A percentile compares a stretch with the other conserved stretches of the same genome.
Evolutionary conservation across 1,140 invertebrate genomes (phyloP).

Genomic region (Drosophila mauritiana): DNA sequence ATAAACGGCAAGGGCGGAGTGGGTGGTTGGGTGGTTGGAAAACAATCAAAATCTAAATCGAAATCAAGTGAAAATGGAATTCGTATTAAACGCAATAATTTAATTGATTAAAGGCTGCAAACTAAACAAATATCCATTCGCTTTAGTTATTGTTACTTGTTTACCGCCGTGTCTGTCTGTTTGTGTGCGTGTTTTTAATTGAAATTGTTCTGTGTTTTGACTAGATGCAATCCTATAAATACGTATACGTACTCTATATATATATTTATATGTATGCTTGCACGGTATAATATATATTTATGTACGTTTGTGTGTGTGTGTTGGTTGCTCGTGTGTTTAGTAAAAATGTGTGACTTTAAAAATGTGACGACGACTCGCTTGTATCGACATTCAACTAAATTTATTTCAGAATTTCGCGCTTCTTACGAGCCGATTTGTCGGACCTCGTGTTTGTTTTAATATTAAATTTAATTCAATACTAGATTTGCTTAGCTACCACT

Average conservation of each 20-base stretch:
- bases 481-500: conserved; percentile 59
- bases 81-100: conserved; percentile 27
- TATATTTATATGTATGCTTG: conserved; percentile 48
- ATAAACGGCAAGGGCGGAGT: conserved; percentile 16
- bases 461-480: conserved; percentile 48
- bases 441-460: conserved; percentile 29
- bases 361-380: conserved; percentile 53
- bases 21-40: not conserved
- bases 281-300: conserved; percentile 43
- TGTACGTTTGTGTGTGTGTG: conserved; percentile 24
- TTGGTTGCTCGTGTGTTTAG: conserved; percentile 23
- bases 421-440: conserved; percentile 55
- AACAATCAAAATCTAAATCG: conserved; percentile 22
- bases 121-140: conserved; percentile 33
- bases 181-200: conserved; percentile 48
- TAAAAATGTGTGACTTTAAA: conserved; percentile 73
- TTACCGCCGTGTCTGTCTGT: conserved; percentile 10
- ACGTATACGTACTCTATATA: conserved; percentile 56
- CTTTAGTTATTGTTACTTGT: conserved; percentile 47
- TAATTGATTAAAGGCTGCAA: conserved; percentile 39
- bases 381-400: conserved; percentile 72
- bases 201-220: conserved; percentile 50
- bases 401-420: conserved; percentile 81
- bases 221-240: conserved; percentile 54
- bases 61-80: conserved; percentile 10